Evolutionary conservation across 30 jellyfish, hydroid and myxozoan genomes (phyloP), one percentile per base, ranked within the genome.

Genomic region (Nemopilema nomurai): DNA sequence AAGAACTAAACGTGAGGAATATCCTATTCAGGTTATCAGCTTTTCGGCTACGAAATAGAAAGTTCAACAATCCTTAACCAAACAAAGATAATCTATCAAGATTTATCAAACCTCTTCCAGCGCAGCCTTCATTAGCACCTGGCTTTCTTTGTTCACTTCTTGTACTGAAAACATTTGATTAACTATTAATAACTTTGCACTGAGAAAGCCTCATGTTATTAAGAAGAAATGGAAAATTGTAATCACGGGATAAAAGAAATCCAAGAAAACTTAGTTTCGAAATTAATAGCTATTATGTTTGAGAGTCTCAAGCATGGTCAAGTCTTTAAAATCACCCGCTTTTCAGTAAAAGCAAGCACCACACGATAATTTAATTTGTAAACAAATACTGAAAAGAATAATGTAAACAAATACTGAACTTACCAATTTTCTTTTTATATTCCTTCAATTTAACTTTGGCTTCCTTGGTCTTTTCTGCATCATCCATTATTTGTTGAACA

Each of bases 131-230:
- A 92, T 92, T 4, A 92, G 87, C 50, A 28, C 86, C 57, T 87
- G 96, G 71, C 97, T 92, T 31, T 92, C 98, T 26, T 85, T 65
- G 84, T 83, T 92, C 16, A 92, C 97, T 52, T 87, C 94, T 29
- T 88, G 90, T 62, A 92, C 98, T 92, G 77, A 17, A 70, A 71
- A 26, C 6, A 3, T 41, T 41, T 6, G 57, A 41, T 3, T 41
- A 41, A 3, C 6, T 41, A 41, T 41, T 13, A 41, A 41, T 41
- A 3, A 41, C 9, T 41, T n/a, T n/a, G n/a, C n/a, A n/a, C n/a
- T n/a, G n/a, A n/a, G n/a, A n/a, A n/a, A n/a, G 13, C 57, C 13
- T 41, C 57, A 6, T 41, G 13, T 3, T 3, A 6, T 41, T 41
- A 41, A 41, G 57, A 41, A 3, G 13, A 3, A 6, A 41, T 3